Base-by-base conservation (phyloP, 2,888 invertebrate genomes). In the Corbicula japonica region DNA sequence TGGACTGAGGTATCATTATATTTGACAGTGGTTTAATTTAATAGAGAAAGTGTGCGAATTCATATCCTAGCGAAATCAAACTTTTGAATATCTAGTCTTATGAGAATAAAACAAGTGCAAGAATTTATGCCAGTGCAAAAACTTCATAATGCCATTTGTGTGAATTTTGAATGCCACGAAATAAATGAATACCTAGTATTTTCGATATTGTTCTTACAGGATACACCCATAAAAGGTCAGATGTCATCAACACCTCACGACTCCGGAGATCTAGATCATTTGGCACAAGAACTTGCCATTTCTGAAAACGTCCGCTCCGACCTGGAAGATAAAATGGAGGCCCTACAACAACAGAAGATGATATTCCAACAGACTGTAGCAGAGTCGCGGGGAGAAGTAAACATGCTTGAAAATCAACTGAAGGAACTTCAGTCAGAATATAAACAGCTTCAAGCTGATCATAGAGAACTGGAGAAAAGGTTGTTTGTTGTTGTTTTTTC, bases 341-440 rank as follows among this genome's bases (percentile, higher is more conserved):
- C 87, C 1, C 72, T 89, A 44, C 84, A 89, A 50, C 88, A 89
- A 68, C 88, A 90, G 84, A 88, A 86, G 35, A 30, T 54, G 63
- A 83, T 77, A 35, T 86, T 80, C 52, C 87, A 83, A 78, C 88
- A 88, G 71, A 84, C 88, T 0, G 86, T 87, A 6, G 87, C 88
- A 63, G 84, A 86, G 38, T 84, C 88, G 12, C 86, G 87, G n/a
- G 88, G 88, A 32, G 89, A 90, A 73, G 60, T 90, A 23, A 84
- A 82, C 44, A 84, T 84, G 50, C 41, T 88, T 12, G 85, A 89
- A 44, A 83, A 85, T 8, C 89, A 90, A 74, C 76, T 88, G 10
- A 71, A 62, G 21, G 71, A 85, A 6, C 46, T 87, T 1, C 84
- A 86, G 71, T 56, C 60, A 12, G 83, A 87, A 60, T 73, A 86